Conservation (phyloP, 2,888 invertebrate species). For the Lycaena phlaeas region DNA sequence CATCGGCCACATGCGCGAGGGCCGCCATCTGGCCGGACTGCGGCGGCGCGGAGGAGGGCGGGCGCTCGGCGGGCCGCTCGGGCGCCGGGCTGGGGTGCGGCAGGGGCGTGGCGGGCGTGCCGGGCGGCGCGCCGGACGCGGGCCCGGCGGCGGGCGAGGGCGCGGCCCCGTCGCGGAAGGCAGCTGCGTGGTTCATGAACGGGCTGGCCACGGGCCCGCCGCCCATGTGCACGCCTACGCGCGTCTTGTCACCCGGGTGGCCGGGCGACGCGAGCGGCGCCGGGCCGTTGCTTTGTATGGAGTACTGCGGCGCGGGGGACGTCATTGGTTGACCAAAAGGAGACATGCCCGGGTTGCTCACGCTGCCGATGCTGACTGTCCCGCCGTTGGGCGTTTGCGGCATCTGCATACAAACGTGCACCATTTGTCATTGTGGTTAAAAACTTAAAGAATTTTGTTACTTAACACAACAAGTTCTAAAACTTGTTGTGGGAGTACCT, state of each 20-base stretch:
- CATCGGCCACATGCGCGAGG: constrained; percentile 76
- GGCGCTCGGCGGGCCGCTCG: constrained; percentile 21
- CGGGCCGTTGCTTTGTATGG: constrained; percentile 76
- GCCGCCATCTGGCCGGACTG: constrained; percentile 82
- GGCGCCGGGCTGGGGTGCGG: constrained; percentile 35
- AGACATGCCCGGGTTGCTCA: constrained; percentile 78
- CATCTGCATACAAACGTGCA: constrained; percentile 40
- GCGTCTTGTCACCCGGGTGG: constrained; percentile 62
- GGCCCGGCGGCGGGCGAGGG: constrained; percentile 44
- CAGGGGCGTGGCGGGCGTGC: constrained; percentile 58
- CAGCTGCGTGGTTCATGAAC: constrained; percentile 61
- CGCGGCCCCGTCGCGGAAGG: constrained; percentile 41
- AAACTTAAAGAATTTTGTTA: too few relatives aligned
- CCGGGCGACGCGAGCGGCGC: constrained; percentile 64
- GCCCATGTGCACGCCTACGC: too few relatives aligned
- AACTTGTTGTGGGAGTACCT: too few relatives aligned
- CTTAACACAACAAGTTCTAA: too few relatives aligned
- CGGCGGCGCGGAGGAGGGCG: constrained; percentile 72
- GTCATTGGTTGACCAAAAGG: constrained; percentile 79
- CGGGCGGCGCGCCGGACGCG: constrained; percentile 14
- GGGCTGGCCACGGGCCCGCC: constrained; percentile 68
- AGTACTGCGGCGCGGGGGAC: constrained; percentile 73
- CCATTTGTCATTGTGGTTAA: too few relatives aligned
- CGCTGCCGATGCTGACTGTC: constrained; percentile 52
- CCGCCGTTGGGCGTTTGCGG: constrained; percentile 72